Evolutionary conservation across 2,888 invertebrate genomes (phyloP).

Genomic region (Lasioglossum figueresi): DNA sequence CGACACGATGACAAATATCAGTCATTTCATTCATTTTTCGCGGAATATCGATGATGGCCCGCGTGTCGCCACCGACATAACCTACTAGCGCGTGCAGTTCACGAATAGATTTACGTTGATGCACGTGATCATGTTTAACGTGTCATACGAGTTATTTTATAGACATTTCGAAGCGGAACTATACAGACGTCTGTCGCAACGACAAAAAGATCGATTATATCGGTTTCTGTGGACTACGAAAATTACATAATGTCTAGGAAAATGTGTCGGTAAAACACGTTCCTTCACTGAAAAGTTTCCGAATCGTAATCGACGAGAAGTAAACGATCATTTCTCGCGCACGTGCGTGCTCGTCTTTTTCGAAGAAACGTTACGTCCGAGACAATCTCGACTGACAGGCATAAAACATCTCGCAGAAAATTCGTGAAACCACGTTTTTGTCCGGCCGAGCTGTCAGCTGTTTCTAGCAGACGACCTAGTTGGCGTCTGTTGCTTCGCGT

Average conservation of each 20-base stretch:
- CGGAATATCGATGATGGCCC: constrained; percentile 5
- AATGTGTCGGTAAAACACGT: constrained; percentile 43
- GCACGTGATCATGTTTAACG: not conserved
- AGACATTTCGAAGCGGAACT: not conserved
- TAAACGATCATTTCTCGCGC: not conserved
- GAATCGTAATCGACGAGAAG: not conserved
- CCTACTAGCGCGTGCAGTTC: constrained; percentile 22
- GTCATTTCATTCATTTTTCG: constrained; percentile 51
- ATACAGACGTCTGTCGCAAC: not conserved
- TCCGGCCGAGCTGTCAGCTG: constrained; percentile 68
- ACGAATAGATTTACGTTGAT: not conserved
- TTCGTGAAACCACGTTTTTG: constrained; percentile 36
- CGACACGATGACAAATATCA: not conserved
- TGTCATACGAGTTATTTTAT: not conserved
- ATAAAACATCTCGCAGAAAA: not conserved
- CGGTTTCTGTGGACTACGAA: not conserved
- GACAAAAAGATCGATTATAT: not conserved
- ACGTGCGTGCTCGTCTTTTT: not conserved
- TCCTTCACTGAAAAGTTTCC: not conserved
- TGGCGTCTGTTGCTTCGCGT: constrained; percentile 66
- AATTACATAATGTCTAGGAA: constrained; percentile 54
- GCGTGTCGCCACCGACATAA: constrained; percentile 46
- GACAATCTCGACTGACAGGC: not conserved
- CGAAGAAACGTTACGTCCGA: not conserved
- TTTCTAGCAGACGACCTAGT: constrained; percentile 75